Conservation (phyloP, 2,888 invertebrate genomes). For the Hybos culiciformis region DNA sequence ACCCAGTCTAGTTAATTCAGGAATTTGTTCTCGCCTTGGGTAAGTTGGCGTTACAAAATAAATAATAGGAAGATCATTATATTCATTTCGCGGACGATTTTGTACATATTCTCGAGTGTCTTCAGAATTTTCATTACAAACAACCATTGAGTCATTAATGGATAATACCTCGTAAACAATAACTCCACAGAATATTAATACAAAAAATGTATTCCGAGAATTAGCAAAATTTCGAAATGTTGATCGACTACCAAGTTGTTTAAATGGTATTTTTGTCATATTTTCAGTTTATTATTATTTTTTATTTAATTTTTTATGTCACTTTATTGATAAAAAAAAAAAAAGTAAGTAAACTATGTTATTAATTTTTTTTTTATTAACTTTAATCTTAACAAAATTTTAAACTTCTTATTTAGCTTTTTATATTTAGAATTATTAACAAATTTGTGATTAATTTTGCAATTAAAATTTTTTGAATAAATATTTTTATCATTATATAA, state of each 20-base stretch:
- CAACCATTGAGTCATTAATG: no score
- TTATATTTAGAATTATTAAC: no score
- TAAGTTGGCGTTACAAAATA: constrained; percentile 63
- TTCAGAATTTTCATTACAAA: constrained; percentile 28
- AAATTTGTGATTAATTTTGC: no score
- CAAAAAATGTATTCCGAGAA: constrained; percentile 17
- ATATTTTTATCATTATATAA: no score
- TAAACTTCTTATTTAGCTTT: not conserved
- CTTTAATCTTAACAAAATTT: not conserved
- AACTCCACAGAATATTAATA: constrained; percentile 17
- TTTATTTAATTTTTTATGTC: not conserved
- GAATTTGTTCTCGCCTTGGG: constrained; percentile 56
- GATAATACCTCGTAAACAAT: constrained; percentile 22
- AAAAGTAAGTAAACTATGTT: no score
- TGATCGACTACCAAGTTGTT: no score
- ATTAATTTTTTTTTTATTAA: not conserved
- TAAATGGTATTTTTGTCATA: constrained; percentile 7
- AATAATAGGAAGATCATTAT: constrained; percentile 37
- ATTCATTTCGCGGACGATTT: constrained; percentile 25
- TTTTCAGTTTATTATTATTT: not conserved
- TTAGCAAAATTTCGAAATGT: no score
- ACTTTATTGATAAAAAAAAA: no score
- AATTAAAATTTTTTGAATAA: no score
- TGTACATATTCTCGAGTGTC: constrained; percentile 29
- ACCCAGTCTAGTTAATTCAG: constrained; percentile 61